phyloP scores from a whole-genome alignment of 1,140 invertebrate genomes.

The Monochamus saltuarius region DNA sequence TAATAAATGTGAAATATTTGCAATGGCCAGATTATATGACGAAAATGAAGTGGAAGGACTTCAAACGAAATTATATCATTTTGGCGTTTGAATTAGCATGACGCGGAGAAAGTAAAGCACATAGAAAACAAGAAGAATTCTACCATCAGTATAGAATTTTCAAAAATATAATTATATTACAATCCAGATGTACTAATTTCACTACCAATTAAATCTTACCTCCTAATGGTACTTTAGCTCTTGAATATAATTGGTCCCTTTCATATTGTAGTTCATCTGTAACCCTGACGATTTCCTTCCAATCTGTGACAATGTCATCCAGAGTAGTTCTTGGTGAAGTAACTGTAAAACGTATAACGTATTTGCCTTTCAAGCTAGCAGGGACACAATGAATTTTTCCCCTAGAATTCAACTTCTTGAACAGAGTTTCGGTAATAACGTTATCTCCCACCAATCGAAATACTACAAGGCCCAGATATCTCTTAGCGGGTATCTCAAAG shows the following conservation, averaged over 20 bases:
- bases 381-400: conserved; percentile 90
- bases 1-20: too few relatives aligned
- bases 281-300: conserved; percentile 82
- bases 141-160: too few relatives aligned
- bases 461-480: conserved; percentile 87
- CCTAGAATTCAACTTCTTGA: conserved; percentile 84
- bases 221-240: conserved; percentile 71
- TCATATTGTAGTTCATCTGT: conserved; percentile 72
- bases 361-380: conserved; percentile 84
- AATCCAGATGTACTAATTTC: too few relatives aligned
- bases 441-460: conserved; percentile 87
- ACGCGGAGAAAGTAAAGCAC: too few relatives aligned
- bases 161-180: too few relatives aligned
- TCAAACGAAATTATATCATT: too few relatives aligned
- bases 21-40: too few relatives aligned
- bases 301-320: conserved; percentile 86
- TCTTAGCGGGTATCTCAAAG: conserved; percentile 87
- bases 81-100: too few relatives aligned
- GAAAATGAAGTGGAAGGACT: too few relatives aligned
- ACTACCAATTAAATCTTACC: conserved; percentile 55
- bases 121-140: background rate
- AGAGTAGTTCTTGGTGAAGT: conserved; percentile 88
- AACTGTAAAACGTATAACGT: conserved; percentile 88
- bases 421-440: conserved; percentile 78
- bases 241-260: conserved; percentile 50